These are phyloP conservation scores for Porites lobata DNA, from an alignment of 92 coral and sea anemone genomes.

Conservation along the genomic window DNA sequence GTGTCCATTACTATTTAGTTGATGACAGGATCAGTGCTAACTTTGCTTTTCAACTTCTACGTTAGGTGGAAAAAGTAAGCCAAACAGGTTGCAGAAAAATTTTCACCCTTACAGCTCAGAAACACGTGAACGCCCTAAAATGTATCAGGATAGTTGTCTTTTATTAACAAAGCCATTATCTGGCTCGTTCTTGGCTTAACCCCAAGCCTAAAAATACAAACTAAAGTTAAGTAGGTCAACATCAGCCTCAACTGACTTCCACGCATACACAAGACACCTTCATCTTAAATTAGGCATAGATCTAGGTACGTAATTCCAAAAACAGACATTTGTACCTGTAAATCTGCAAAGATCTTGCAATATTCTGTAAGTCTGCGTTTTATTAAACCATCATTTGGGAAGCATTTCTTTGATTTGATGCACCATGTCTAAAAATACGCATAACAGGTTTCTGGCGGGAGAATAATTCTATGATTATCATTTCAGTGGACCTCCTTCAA, in stretches of 20 bases:
- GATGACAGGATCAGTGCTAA: neutral
- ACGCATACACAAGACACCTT: neutral
- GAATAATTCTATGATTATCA: no score
- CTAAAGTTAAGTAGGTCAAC: neutral
- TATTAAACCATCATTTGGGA: no score
- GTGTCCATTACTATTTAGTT: neutral
- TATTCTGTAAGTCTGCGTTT: no score
- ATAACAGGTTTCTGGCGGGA: no score
- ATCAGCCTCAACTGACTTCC: neutral
- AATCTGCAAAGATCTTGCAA: no score
- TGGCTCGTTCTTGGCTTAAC: constrained; percentile 1
- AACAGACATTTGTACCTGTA: no score
- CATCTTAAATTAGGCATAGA: neutral
- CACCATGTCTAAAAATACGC: no score
- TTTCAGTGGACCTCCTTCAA: no score
- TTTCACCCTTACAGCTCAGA: neutral
- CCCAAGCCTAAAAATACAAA: neutral
- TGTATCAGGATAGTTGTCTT: neutral
- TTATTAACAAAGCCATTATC: neutral
- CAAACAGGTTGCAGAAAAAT: neutral
- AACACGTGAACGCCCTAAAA: neutral
- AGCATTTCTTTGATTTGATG: no score
- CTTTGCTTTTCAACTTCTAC: neutral
- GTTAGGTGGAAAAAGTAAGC: constrained; percentile 5
- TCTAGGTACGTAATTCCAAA: neutral